A percentile compares a stretch with the other conserved stretches of the same genome.
Evolutionary conservation across 2,113 vertebrate genomes (phyloP).

Genomic region (Coreoperca whiteheadi): DNA sequence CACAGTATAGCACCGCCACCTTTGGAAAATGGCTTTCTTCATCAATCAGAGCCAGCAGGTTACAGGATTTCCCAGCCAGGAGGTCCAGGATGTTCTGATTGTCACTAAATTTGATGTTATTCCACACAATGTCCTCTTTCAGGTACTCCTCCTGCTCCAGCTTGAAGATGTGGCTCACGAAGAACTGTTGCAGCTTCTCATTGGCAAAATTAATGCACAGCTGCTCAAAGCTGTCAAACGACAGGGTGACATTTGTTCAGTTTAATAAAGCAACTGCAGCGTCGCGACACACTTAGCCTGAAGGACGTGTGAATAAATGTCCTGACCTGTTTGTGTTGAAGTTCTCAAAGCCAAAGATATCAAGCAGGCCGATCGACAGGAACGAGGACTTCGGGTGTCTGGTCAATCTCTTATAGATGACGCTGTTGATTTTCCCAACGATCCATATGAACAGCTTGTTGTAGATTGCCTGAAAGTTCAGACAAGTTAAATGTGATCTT

Average conservation of each 20-base stretch:
- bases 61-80: conserved; percentile 88
- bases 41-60: conserved; percentile 93
- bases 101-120: conserved; percentile 87
- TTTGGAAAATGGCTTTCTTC: conserved; percentile 96
- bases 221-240: conserved; percentile 91
- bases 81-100: conserved; percentile 90
- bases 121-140: conserved; percentile 88
- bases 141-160: conserved; percentile 93
- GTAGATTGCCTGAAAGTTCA: conserved; percentile 88
- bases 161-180: conserved; percentile 92
- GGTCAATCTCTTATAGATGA: conserved; percentile 83
- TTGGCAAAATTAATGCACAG: conserved; percentile 98
- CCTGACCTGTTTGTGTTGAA: conserved; percentile 92
- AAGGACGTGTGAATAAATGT: not conserved
- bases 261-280: not conserved
- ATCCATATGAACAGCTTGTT: conserved; percentile 94
- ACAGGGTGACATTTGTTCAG: not conserved
- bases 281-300: rapidly evolving
- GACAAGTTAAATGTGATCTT: not conserved
- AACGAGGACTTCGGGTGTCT: conserved; percentile 64
- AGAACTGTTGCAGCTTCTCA: conserved; percentile 97
- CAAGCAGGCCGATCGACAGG: conserved; percentile 91
- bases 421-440: conserved; percentile 91
- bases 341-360: conserved; percentile 99
- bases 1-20: conserved; percentile 67